These are phyloP conservation scores for Pinctada fucata DNA, from an alignment of 2,888 invertebrate genomes.

Conservation along the genomic window DNA sequence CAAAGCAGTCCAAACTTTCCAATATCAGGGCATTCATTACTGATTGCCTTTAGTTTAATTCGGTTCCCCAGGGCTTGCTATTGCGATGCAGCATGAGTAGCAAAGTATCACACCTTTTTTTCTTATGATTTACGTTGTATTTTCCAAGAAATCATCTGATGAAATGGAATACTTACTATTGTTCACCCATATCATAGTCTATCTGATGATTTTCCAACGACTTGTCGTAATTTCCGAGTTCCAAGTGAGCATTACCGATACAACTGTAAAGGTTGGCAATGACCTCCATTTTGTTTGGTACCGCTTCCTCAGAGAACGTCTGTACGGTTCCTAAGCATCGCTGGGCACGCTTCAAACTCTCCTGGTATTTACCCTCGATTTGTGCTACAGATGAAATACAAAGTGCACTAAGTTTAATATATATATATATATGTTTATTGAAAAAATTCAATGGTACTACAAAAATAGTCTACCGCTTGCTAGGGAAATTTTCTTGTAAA, in stretches of 20 bases:
- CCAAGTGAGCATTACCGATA: slow-evolving; percentile 74
- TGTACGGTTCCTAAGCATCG: slow-evolving; percentile 69
- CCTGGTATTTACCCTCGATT: slow-evolving; percentile 66
- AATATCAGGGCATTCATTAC: too few species aligned
- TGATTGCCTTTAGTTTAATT: too few species aligned
- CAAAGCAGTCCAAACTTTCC: too few species aligned
- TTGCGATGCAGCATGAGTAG: too few species aligned
- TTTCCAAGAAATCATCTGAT: too few species aligned
- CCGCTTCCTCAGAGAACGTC: slow-evolving; percentile 59
- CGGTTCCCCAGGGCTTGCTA: too few species aligned
- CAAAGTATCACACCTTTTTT: too few species aligned
- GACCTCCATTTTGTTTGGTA: slow-evolving; percentile 69
- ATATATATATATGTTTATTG: too few species aligned
- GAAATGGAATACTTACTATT: slow-evolving; percentile 59
- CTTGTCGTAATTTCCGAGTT: slow-evolving; percentile 68
- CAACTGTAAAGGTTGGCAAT: slow-evolving; percentile 73
- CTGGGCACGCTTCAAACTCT: slow-evolving; percentile 67
- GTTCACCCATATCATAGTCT: slow-evolving; percentile 68
- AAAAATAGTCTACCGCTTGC: neutral
- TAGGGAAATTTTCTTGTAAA: neutral
- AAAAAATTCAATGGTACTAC: too few species aligned
- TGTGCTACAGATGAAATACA: slow-evolving; percentile 65
- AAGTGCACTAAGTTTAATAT: too few species aligned
- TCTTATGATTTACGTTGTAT: too few species aligned
- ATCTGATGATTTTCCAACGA: slow-evolving; percentile 69